phyloP scores from a whole-genome alignment of 2,113 vertebrate species.

The Gallinago undulata region DNA sequence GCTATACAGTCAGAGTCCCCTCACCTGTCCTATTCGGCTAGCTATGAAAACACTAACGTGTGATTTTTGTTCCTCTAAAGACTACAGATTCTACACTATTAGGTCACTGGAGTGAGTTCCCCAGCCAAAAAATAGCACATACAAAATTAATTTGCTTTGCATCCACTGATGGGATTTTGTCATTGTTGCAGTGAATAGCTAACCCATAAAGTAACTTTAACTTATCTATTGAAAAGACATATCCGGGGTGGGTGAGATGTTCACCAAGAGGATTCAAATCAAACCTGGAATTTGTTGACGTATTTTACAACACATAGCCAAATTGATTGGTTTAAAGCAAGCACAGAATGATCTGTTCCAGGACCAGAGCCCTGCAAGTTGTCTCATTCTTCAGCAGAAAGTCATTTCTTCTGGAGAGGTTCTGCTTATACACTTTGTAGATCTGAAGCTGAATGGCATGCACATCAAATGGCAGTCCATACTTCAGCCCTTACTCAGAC shows the following conservation, averaged over 20 bases:
- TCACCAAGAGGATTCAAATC: neutral
- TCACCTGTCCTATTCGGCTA: neutral
- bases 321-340: neutral
- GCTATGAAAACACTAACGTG: neutral
- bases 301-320: neutral
- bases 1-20: neutral
- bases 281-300: neutral
- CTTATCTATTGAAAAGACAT: neutral
- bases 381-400: neutral
- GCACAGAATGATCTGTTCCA: neutral
- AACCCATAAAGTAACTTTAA: neutral
- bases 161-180: neutral
- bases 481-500: conserved; percentile 57
- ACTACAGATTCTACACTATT: neutral
- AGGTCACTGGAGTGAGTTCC: neutral
- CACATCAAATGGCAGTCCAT: conserved; percentile 5
- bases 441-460: neutral
- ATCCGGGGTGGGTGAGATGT: neutral
- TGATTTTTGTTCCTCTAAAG: neutral
- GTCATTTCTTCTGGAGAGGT: neutral
- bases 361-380: neutral
- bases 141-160: neutral
- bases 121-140: neutral
- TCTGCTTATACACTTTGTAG: neutral
- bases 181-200: neutral